Percentiles rank a stretch among this genome's conserved stretches.
Conservation (phyloP, 1,140 invertebrate species). For the Drosophila bipectinata region DNA sequence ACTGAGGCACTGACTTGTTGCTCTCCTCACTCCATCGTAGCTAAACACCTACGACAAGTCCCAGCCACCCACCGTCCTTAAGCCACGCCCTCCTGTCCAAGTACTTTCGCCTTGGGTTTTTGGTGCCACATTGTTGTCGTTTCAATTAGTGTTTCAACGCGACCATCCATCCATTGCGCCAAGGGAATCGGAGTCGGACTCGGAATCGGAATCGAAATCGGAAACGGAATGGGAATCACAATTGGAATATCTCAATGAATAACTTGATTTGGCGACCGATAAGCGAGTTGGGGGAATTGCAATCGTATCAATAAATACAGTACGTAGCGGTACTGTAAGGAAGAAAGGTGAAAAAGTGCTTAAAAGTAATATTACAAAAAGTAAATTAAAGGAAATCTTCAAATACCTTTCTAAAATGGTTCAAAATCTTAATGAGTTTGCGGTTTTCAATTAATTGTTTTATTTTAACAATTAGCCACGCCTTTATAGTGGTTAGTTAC, state of each 20-base stretch:
- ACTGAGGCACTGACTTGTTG: slow-evolving; percentile 50
- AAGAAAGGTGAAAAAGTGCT: background rate
- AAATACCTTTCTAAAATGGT: background rate
- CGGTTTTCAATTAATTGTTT: too few relatives aligned
- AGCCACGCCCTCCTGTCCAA: too few relatives aligned
- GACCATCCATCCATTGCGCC: background rate
- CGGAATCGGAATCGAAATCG: background rate
- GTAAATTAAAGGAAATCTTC: background rate
- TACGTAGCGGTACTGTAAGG: background rate
- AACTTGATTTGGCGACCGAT: slow-evolving; percentile 13
- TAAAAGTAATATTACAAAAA: background rate
- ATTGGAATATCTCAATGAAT: slow-evolving; percentile 1
- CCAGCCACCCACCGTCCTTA: too few relatives aligned
- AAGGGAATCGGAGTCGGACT: background rate
- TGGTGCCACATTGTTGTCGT: slow-evolving; percentile 40
- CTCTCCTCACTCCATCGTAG: slow-evolving; percentile 6
- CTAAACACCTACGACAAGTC: too few relatives aligned
- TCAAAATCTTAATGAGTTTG: too few relatives aligned
- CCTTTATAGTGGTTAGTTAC: background rate
- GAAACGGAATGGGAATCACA: background rate
- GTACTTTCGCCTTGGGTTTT: background rate
- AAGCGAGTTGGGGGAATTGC: background rate
- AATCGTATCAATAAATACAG: slow-evolving; percentile 8
- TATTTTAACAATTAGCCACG: too few relatives aligned
- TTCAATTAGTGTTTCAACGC: slow-evolving; percentile 63